These are phyloP conservation scores for Dendropsophus ebraccatus DNA, from an alignment of 2,113 vertebrate genomes.

Conservation along the genomic window DNA sequence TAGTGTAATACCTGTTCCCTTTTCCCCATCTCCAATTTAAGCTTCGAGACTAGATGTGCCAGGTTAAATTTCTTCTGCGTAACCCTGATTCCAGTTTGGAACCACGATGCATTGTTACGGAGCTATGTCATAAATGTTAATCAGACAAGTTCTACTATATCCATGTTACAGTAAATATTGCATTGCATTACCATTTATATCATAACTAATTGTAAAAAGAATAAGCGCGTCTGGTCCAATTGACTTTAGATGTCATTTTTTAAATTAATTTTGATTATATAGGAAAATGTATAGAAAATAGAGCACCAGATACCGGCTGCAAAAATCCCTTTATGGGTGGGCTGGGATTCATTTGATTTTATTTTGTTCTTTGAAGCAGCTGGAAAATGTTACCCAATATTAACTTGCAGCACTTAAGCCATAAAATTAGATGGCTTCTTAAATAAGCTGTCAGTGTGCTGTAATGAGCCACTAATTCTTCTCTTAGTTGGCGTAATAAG, in stretches of 20 bases:
- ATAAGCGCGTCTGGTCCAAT: not conserved
- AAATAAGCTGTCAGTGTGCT: slow-evolving; percentile 35
- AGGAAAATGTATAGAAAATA: not conserved
- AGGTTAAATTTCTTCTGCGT: too few species aligned
- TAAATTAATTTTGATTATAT: not conserved
- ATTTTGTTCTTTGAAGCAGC: slow-evolving; percentile 36
- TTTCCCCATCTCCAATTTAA: too few species aligned
- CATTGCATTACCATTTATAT: not conserved
- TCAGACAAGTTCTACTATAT: too few species aligned
- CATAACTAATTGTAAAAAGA: not conserved
- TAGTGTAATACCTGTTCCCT: too few species aligned
- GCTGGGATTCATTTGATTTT: slow-evolving; percentile 1
- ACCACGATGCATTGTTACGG: too few species aligned
- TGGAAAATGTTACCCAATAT: slow-evolving; percentile 47
- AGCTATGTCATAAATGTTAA: too few species aligned
- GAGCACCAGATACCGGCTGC: not conserved
- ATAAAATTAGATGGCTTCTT: slow-evolving; percentile 42
- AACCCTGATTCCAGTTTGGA: too few species aligned
- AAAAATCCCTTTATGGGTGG: slow-evolving; percentile 31
- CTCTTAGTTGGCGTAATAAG: not conserved
- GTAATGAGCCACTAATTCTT: slow-evolving; percentile 8
- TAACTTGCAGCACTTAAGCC: slow-evolving; percentile 43
- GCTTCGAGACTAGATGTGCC: too few species aligned
- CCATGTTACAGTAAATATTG: not conserved
- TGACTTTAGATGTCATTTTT: not conserved